Base-by-base conservation (phyloP, 2,113 vertebrate genomes). In the Melanotaenia duboulayi region DNA sequence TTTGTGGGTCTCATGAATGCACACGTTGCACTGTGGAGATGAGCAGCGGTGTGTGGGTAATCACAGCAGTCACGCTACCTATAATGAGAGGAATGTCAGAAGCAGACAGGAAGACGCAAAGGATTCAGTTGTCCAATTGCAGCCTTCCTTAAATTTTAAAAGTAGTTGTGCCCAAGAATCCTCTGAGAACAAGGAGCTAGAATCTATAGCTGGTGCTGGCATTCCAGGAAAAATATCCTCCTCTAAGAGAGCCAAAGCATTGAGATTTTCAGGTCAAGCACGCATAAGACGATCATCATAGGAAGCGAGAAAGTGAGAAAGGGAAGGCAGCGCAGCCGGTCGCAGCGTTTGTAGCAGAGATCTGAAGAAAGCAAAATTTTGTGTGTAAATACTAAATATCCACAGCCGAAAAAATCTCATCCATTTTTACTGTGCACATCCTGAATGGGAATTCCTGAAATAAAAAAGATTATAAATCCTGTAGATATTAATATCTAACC, bases 11-110 rank as follows among this genome's bases (percentile, higher is more conserved):
- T 46, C 28, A 39, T 39, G 25, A 48, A 58, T n/a, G 39, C 51
- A 64, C 65, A 75, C 57, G 39, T 50, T 54, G 55, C 9, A 19
- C 46, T 50, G 62, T 52, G 19, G 39, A 75, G 76, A 90, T 88
- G 82, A 88, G 82, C 65, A 83, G 74, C 81, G 65, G 76, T 64
- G 63, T 84, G 86, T 71, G 66, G 56, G 51, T 79, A 84, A 90
- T 87, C 77, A 81, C 65, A 61, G 77, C 40, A 52, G 69, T 82
- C 81, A 86, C 28, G 85, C 79, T 66, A 56, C 62, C 71, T 57
- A 69, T 84, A 74, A 86, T 75, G 58, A 72, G 78, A 63, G 72
- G 83, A 80, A 80, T 84, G 73, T 78, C 70, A 80, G 68, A 49
- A 46, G 51, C 62, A 62, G 69, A 61, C 62, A 40, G 74, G 51